Evolutionary conservation across 1,140 invertebrate species (phyloP).

Genomic region (Lordiphosa stackelbergi): DNA sequence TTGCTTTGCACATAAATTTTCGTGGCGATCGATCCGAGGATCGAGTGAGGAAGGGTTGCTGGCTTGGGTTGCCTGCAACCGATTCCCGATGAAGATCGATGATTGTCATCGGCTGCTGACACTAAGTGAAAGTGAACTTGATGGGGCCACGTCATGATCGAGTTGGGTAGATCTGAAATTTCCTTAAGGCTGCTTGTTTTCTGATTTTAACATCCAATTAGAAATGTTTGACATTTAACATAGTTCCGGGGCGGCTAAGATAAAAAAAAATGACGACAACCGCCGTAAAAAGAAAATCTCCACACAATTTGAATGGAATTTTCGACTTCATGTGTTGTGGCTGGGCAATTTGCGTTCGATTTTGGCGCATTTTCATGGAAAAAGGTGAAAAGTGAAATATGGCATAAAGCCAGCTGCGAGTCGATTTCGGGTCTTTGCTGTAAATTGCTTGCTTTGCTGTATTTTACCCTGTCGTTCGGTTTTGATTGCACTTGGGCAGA

Average conservation of each 20-base stretch:
- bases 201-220: conserved; percentile 19
- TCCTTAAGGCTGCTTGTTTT: conserved; percentile 4
- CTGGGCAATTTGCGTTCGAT: conserved; percentile 27
- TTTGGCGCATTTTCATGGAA: conserved; percentile 22
- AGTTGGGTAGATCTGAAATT: conserved; percentile 38
- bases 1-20: conserved; percentile 68
- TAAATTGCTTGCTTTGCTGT: conserved; percentile 14
- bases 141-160: conserved; percentile 54
- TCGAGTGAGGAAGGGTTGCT: conserved; percentile 4
- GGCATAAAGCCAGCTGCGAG: conserved; percentile 24
- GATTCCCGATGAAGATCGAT: conserved; percentile 70
- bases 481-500: conserved; percentile 37
- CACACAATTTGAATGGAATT: conserved; percentile 16
- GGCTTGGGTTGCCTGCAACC: conserved; percentile 7
- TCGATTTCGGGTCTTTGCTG: conserved; percentile 24
- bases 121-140: conserved; percentile 76
- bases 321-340: conserved; percentile 9
- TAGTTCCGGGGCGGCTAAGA: conserved; percentile 30
- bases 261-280: conserved; percentile 9
- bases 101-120: conserved; percentile 74
- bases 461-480: conserved; percentile 16
- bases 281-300: not conserved
- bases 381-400: conserved; percentile 28
- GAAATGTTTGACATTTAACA: conserved; percentile 43
- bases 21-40: conserved; percentile 31